Evolutionary conservation across 2,113 vertebrate species (phyloP).

Genomic region (Mugil cephalus): DNA sequence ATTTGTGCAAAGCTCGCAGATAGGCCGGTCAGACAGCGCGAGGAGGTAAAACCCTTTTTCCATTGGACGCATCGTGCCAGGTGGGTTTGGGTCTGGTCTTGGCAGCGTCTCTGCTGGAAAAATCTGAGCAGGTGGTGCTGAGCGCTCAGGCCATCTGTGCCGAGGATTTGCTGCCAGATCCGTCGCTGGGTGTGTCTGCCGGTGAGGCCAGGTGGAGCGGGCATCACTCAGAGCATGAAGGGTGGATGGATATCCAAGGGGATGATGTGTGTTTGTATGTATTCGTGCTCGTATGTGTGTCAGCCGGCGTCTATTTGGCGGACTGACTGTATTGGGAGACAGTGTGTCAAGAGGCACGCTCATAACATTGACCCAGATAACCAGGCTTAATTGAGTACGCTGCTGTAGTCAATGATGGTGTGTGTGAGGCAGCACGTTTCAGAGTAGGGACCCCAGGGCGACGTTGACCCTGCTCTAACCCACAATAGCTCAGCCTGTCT

Average conservation of each 20-base stretch:
- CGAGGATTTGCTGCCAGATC: slow-evolving; percentile 65
- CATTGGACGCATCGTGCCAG: slow-evolving; percentile 54
- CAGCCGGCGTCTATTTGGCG: slow-evolving; percentile 40
- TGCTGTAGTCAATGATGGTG: background rate
- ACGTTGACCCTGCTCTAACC: slow-evolving; percentile 39
- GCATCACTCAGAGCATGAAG: slow-evolving; percentile 76
- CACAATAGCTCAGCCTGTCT: slow-evolving; percentile 15
- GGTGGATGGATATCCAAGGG: slow-evolving; percentile 55
- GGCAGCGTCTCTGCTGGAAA: slow-evolving; percentile 65
- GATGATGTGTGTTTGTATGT: slow-evolving; percentile 26
- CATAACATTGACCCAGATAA: slow-evolving; percentile 74
- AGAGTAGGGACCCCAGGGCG: slow-evolving; percentile 19
- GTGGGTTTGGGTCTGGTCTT: slow-evolving; percentile 50
- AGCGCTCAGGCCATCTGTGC: slow-evolving; percentile 79
- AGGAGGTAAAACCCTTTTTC: slow-evolving; percentile 6
- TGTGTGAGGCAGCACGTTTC: slow-evolving; percentile 35
- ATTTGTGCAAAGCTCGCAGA: slow-evolving; percentile 8
- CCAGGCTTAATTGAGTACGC: slow-evolving; percentile 32
- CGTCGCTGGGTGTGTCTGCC: slow-evolving; percentile 39
- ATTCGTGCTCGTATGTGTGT: slow-evolving; percentile 15
- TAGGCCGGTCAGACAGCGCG: slow-evolving; percentile 29
- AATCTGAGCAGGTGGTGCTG: slow-evolving; percentile 75
- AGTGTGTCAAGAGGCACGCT: slow-evolving; percentile 34
- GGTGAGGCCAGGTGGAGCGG: slow-evolving; percentile 60
- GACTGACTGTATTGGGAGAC: slow-evolving; percentile 32